Conservation (phyloP, 2,888 invertebrate genomes). For the Strigamia crassipes region DNA sequence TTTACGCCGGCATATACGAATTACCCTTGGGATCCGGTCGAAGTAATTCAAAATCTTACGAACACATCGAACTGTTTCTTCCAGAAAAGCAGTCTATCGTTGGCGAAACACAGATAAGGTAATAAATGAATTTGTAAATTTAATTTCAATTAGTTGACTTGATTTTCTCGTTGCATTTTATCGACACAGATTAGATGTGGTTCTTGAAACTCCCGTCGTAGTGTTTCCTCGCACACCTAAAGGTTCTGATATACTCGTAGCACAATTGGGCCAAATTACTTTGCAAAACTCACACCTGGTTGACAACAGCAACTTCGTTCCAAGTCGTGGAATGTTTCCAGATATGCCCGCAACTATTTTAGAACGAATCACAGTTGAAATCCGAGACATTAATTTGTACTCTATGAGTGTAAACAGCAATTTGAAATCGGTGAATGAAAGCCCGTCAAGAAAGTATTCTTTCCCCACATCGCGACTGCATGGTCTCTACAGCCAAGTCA, state of each 20-base stretch:
- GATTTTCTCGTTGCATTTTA: neutral
- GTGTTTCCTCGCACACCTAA: slow-evolving; percentile 79
- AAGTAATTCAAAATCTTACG: slow-evolving; percentile 20
- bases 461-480: slow-evolving; percentile 53
- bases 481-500: slow-evolving; percentile 71
- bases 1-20: slow-evolving; percentile 43
- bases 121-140: neutral
- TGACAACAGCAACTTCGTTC: slow-evolving; percentile 28
- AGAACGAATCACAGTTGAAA: slow-evolving; percentile 68
- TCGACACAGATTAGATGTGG: slow-evolving; percentile 66
- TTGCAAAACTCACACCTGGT: slow-evolving; percentile 52
- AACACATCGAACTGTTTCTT: neutral
- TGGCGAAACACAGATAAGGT: slow-evolving; percentile 20
- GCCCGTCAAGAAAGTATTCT: neutral
- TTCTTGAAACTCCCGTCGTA: slow-evolving; percentile 88
- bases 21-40: slow-evolving; percentile 1
- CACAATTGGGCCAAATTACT: slow-evolving; percentile 88
- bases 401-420: slow-evolving; percentile 68
- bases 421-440: slow-evolving; percentile 39
- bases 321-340: neutral
- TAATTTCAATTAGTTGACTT: neutral
- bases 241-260: slow-evolving; percentile 83
- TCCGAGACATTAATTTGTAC: slow-evolving; percentile 85
- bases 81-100: neutral
- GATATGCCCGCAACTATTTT: neutral